phyloP scores from a whole-genome alignment of 2,113 vertebrate genomes.

The Condylura cristata region DNA sequence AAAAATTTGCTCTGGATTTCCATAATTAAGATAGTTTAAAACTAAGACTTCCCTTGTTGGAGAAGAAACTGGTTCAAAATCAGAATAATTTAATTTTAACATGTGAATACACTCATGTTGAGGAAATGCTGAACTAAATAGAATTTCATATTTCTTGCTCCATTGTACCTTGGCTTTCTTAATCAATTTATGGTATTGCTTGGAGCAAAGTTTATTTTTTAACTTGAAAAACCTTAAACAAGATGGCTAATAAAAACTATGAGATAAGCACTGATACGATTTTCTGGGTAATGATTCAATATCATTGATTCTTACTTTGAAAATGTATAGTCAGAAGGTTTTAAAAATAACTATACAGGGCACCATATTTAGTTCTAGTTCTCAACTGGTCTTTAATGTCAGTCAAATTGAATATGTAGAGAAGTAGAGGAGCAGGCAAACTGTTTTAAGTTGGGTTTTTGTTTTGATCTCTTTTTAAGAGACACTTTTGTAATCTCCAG shows the following conservation, averaged over 20 bases:
- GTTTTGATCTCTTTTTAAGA: constrained; percentile 6
- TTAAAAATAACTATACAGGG: neutral
- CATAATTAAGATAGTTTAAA: neutral
- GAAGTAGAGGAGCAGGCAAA: neutral
- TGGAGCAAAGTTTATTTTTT: neutral
- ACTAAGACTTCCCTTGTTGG: neutral
- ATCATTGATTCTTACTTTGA: neutral
- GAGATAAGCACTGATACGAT: neutral
- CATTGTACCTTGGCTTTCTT: neutral
- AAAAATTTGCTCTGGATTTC: neutral
- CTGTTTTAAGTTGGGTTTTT: neutral
- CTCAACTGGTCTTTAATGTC: neutral
- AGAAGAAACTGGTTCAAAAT: neutral
- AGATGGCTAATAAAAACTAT: constrained; percentile 18
- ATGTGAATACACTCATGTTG: neutral
- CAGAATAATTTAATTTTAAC: constrained; percentile 15
- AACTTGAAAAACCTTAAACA: constrained; percentile 27
- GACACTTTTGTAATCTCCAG: neutral
- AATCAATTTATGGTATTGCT: neutral
- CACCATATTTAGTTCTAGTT: neutral
- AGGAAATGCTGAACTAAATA: neutral
- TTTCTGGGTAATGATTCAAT: neutral
- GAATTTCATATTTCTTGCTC: neutral
- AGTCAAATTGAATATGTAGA: neutral
- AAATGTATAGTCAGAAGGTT: neutral